Evolutionary conservation across 2,888 invertebrate species (phyloP).

Genomic region (Antheraea assamensis): DNA sequence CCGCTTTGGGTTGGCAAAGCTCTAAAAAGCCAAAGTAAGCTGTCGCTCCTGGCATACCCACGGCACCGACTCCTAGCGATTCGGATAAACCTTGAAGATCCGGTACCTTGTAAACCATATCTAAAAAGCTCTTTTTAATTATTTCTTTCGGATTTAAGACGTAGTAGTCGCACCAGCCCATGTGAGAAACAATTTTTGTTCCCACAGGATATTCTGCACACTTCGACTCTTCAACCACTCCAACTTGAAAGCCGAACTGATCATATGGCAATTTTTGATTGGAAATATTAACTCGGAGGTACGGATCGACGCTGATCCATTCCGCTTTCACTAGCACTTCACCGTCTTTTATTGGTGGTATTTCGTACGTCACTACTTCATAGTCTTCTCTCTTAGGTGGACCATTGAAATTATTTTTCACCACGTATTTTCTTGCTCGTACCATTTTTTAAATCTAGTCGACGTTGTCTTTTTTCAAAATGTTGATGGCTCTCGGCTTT

Average conservation of each 20-base stretch:
- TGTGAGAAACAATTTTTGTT: constrained; percentile 79
- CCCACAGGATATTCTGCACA: constrained; percentile 83
- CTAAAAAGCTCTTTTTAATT: not conserved
- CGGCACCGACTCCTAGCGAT: constrained; percentile 82
- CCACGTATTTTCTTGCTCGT: constrained; percentile 80
- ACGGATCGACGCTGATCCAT: constrained; percentile 56
- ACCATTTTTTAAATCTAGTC: constrained; percentile 54
- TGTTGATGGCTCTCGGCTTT: not conserved
- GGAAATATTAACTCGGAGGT: constrained; percentile 40
- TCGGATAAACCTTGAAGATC: constrained; percentile 74
- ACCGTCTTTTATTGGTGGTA: constrained; percentile 81
- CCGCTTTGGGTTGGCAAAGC: constrained; percentile 85
- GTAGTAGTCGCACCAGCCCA: constrained; percentile 48
- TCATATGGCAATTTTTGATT: constrained; percentile 44
- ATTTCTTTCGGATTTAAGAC: constrained; percentile 26
- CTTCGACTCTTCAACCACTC: constrained; percentile 82
- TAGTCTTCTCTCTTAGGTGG: constrained; percentile 81
- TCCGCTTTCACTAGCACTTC: constrained; percentile 57
- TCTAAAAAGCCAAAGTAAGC: constrained; percentile 88
- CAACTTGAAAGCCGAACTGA: constrained; percentile 51
- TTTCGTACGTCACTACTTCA: constrained; percentile 81
- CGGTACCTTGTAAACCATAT: constrained; percentile 65
- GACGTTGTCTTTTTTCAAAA: not conserved
- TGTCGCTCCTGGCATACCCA: constrained; percentile 87
- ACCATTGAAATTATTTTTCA: constrained; percentile 80